Evolutionary conservation across 2,797 vertebrate genomes (phyloP).

Genomic region (Caiman crocodilus): DNA sequence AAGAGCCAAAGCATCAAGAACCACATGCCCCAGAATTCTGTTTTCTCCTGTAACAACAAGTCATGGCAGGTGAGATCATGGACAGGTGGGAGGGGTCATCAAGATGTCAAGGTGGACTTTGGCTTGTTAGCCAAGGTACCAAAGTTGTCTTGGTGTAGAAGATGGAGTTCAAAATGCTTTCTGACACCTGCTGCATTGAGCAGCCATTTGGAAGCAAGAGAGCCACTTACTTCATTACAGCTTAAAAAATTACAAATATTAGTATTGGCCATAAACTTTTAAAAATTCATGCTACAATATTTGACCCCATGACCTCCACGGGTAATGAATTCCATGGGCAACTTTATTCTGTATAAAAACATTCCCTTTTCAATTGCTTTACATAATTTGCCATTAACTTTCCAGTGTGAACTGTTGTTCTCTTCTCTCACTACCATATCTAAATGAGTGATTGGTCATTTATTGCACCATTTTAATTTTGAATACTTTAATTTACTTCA

Average conservation of each 20-base stretch:
- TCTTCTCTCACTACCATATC: neutral
- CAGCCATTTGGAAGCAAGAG: neutral
- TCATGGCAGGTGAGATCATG: too few species aligned
- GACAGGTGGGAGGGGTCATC: too few species aligned
- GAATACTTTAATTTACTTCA: neutral
- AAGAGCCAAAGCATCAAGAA: too few species aligned
- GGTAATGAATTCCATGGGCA: neutral
- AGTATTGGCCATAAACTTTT: neutral
- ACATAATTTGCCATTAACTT: neutral
- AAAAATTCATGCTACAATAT: neutral
- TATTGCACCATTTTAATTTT: neutral
- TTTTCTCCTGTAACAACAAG: too few species aligned
- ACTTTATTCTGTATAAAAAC: neutral
- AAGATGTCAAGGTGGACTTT: too few species aligned
- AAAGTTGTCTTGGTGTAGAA: too few species aligned
- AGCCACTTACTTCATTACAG: neutral
- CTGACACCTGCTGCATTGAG: neutral
- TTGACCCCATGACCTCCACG: neutral
- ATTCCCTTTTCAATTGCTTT: neutral
- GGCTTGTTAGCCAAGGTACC: too few species aligned
- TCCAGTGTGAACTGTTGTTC: neutral
- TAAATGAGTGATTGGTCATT: neutral
- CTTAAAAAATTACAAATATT: neutral
- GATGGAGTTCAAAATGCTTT: too few species aligned
- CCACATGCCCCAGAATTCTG: too few species aligned